A percentile compares a stretch with the other conserved stretches of the same genome.
Conservation (phyloP, 92 coral and sea anemone genomes). For the Phenganax stokvisi region DNA sequence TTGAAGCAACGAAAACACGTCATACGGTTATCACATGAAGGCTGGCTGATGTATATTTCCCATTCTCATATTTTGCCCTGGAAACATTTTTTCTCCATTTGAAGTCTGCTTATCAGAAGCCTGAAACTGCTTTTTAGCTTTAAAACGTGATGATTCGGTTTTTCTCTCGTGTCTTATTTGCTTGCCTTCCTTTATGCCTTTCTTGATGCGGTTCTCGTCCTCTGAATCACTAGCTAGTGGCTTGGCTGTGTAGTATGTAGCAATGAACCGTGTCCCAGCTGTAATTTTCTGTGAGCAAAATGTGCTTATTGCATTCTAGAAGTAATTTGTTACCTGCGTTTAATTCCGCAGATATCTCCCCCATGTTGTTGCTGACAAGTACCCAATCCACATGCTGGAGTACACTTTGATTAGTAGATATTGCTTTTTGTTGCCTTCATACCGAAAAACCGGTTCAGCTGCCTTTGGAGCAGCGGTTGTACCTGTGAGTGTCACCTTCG, state of each 20-base stretch:
- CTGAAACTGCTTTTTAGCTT: slow-evolving; percentile 19
- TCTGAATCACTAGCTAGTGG: too few relatives aligned
- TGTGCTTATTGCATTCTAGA: slow-evolving; percentile 53
- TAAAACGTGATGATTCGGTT: slow-evolving; percentile 19
- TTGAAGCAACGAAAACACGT: slow-evolving; percentile 65
- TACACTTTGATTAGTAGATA: slow-evolving; percentile 12
- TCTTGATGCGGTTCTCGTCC: too few relatives aligned
- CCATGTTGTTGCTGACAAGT: slow-evolving; percentile 16
- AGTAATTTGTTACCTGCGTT: slow-evolving; percentile 47
- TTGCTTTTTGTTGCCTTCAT: slow-evolving; percentile 33
- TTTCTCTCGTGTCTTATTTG: slow-evolving; percentile 12
- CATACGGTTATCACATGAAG: slow-evolving; percentile 26
- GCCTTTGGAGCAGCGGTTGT: slow-evolving; percentile 24
- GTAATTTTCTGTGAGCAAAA: slow-evolving; percentile 47
- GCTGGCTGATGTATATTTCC: neutral
- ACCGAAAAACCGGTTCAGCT: slow-evolving; percentile 37
- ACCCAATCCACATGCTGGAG: slow-evolving; percentile 26
- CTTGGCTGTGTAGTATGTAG: too few relatives aligned
- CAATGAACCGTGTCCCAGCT: too few relatives aligned
- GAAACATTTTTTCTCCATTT: neutral
- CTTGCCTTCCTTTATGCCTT: slow-evolving; percentile 51
- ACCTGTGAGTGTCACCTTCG: neutral
- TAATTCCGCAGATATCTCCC: slow-evolving; percentile 29
- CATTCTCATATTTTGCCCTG: neutral
- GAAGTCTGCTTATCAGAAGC: slow-evolving; percentile 24